phyloP scores from a whole-genome alignment of 1,140 invertebrate species.

The Sycophaga agraensis region DNA sequence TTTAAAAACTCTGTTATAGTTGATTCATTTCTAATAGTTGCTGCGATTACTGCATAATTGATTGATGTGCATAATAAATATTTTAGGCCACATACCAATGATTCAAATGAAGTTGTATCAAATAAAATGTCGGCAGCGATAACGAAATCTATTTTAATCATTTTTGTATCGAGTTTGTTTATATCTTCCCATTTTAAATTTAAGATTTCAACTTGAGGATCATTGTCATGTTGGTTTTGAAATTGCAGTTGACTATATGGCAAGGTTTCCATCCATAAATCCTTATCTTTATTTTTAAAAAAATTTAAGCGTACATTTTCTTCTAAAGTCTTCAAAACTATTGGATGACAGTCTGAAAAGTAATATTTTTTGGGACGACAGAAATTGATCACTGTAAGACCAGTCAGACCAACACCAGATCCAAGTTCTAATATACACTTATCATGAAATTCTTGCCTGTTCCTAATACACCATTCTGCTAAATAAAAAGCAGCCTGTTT shows the following conservation, averaged over 20 bases:
- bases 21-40: conserved; percentile 56
- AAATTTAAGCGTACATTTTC: conserved; percentile 56
- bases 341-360: conserved; percentile 60
- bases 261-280: neutral
- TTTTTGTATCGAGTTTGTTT: conserved; percentile 35
- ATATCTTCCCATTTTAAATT: conserved; percentile 59
- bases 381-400: conserved; percentile 51
- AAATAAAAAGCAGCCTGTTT: conserved; percentile 55
- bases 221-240: conserved; percentile 16
- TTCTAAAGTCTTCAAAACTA: conserved; percentile 54
- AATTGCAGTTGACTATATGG: conserved; percentile 6
- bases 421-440: conserved; percentile 63
- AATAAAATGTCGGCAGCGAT: conserved; percentile 62
- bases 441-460: conserved; percentile 45
- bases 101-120: conserved; percentile 52
- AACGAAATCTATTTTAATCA: conserved; percentile 46
- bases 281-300: conserved; percentile 5
- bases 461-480: conserved; percentile 58
- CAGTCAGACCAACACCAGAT: conserved; percentile 61
- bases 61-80: conserved; percentile 39
- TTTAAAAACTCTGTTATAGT: conserved; percentile 55
- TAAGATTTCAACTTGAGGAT: conserved; percentile 45
- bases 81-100: conserved; percentile 50
- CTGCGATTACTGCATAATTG: conserved; percentile 53
- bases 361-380: conserved; percentile 56